Evolutionary conservation across 2,888 invertebrate genomes (phyloP).

Genomic region (Dinocampus coccinellae): DNA sequence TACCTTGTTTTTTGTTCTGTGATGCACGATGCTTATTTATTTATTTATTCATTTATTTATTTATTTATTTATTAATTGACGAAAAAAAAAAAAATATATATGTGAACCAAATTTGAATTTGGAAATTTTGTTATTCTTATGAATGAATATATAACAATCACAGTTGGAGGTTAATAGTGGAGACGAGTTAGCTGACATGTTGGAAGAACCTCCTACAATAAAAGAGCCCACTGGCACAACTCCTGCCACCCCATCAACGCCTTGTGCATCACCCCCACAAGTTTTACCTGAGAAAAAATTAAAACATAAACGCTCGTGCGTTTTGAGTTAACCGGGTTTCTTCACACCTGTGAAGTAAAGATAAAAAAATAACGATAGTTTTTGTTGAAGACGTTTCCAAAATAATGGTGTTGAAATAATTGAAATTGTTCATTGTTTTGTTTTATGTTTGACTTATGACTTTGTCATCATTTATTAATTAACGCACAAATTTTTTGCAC

Average conservation of each 20-base stretch:
- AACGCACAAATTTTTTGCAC: background rate
- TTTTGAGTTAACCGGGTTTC: constrained; percentile 63
- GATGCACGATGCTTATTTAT: background rate
- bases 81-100: background rate
- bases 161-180: constrained; percentile 68
- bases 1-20: background rate
- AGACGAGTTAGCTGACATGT: constrained; percentile 66
- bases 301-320: constrained; percentile 66
- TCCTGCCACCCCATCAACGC: constrained; percentile 65
- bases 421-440: background rate
- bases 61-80: constrained; percentile 10
- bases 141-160: constrained; percentile 42
- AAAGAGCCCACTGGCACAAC: constrained; percentile 62
- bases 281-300: constrained; percentile 63
- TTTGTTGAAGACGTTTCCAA: background rate
- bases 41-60: background rate
- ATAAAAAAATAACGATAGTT: background rate
- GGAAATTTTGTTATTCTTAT: background rate
- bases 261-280: constrained; percentile 60
- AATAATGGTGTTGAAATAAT: background rate
- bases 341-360: background rate
- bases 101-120: background rate
- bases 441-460: background rate
- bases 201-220: constrained; percentile 66
- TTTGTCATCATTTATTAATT: background rate